Evolutionary conservation across 2,797 vertebrate species (phyloP), one percentile per base, ranked within the genome.

Genomic region (Phyllotis vaccarum): DNA sequence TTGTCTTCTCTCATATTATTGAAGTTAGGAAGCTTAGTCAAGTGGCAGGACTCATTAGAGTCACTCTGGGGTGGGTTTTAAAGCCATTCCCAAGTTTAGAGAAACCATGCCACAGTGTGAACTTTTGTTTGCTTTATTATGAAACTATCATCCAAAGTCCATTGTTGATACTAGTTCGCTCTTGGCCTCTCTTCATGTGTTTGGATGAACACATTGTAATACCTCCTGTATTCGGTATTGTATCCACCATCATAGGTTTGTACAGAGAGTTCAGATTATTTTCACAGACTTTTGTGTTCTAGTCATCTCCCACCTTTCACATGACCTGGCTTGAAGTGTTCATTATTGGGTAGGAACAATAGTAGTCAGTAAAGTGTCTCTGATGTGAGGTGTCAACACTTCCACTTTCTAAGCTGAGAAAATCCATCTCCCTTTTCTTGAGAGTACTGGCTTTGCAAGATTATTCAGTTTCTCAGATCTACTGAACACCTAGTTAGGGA

Each of bases 21-120:
- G 91, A 93, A 56, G 70, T 89, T 89, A 75, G 80, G 14, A 94
- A 91, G 52, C 52, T 62, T 72, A n/a, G 70, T 85, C n/a, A 90
- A n/a, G 93, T 88, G 89, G 72, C 76, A 66, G n/a, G 81, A 78
- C 72, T 90, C 17, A 22, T 37, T 76, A 43, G 31, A 74, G 12
- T 29, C 29, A 16, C 17, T 68, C 62, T 91, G 46, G 76, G 68
- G 54, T 93, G 79, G 54, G 66, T 94, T 88, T 95, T 81, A 96
- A 96, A 96, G 90, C 58, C 70, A 75, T 94, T 92, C 43, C n/a
- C n/a, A 86, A 58, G 27, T 60, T 79, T 49, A 7, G 24, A 86
- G 81, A 52, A 34, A 37, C 92, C 27, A 19, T n/a, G 31, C 19
- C 9, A 16, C 31, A 54, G n/a, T 86, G 54, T 82, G n/a, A 92